Conservation (phyloP, 2,888 invertebrate genomes). For the Caenorhabditis virilis region DNA sequence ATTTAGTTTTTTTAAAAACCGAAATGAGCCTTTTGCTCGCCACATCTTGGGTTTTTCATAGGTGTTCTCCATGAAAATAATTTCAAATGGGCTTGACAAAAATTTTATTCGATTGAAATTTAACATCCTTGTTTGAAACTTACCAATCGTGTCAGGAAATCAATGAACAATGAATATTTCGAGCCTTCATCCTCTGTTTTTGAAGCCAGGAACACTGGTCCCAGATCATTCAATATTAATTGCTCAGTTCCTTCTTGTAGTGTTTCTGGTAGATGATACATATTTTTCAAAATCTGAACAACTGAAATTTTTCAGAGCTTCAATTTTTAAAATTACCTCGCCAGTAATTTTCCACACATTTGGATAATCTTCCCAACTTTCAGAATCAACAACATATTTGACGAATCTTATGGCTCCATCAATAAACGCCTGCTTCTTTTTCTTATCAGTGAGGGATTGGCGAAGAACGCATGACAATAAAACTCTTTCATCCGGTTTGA, state of each 20-base stretch:
- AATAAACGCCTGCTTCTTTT: constrained; percentile 26
- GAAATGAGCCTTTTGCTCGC: too few species aligned
- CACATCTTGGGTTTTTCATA: too few species aligned
- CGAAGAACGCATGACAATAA: constrained; percentile 8
- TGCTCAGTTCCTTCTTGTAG: constrained; percentile 2
- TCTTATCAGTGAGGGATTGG: constrained; percentile 12
- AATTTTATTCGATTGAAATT: too few species aligned
- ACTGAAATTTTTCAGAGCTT: neutral
- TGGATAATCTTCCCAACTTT: constrained; percentile 27
- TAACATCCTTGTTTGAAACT: constrained; percentile 4
- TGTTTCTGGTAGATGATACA: constrained; percentile 11
- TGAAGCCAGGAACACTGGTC: constrained; percentile 9
- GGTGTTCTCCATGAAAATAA: too few species aligned
- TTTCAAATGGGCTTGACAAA: too few species aligned
- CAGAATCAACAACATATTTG: constrained; percentile 16
- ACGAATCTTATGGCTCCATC: constrained; percentile 20
- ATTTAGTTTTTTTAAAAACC: too few species aligned
- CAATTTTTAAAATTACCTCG: constrained; percentile 3
- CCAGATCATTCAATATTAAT: constrained; percentile 9
- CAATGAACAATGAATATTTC: constrained; percentile 13
- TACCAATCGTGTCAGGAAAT: constrained; percentile 18
- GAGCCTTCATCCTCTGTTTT: constrained; percentile 2
- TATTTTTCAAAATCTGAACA: constrained; percentile 13
- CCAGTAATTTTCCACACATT: constrained; percentile 18
- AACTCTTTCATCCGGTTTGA: neutral